Evolutionary conservation across 64 coral and sea anemone genomes (phyloP).

Genomic region (Porites australiensis): DNA sequence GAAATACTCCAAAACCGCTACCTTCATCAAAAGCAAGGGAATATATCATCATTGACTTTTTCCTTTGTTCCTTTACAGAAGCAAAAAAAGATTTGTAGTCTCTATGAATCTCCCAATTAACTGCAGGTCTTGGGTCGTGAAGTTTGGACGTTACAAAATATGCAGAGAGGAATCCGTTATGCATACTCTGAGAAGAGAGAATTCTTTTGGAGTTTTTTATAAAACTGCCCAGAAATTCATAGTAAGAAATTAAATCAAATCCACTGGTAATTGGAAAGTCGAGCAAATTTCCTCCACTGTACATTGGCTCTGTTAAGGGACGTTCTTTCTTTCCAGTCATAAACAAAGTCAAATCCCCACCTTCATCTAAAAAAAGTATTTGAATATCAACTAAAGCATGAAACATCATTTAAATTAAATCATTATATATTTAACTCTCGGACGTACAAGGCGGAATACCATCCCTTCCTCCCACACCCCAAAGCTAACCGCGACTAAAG

Average conservation of each 20-base stretch:
- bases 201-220: neutral
- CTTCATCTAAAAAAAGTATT: neutral
- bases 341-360: constrained; percentile 1
- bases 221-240: neutral
- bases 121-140: neutral
- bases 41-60: neutral
- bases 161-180: neutral
- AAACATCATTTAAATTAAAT: no score
- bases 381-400: no score
- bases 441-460: no score
- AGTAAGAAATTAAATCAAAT: neutral
- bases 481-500: no score
- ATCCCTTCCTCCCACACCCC: no score
- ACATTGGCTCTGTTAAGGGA: neutral
- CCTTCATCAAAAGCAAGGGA: neutral
- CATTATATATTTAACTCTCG: no score
- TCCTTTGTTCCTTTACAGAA: no score
- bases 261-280: neutral
- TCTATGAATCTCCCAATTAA: neutral
- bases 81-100: neutral
- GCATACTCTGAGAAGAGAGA: neutral
- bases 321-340: neutral
- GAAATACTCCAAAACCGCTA: neutral
- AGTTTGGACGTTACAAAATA: neutral
- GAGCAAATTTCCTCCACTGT: neutral